phyloP scores from a whole-genome alignment of 2,888 invertebrate species.

The Monoplex corrugatus region DNA sequence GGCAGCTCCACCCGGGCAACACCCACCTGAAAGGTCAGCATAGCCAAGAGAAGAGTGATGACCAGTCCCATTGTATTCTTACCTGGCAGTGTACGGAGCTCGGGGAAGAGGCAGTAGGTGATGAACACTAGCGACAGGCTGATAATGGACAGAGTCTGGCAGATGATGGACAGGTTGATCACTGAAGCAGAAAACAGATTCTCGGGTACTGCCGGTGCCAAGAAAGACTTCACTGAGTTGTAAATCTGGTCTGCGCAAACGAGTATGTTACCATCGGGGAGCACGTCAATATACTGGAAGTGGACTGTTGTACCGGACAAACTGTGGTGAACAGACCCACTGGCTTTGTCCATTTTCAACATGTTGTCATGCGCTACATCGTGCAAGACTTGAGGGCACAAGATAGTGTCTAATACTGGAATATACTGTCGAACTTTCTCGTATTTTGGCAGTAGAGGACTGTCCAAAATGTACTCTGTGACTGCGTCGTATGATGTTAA shows the following conservation, averaged over 20 bases:
- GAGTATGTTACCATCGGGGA: neutral
- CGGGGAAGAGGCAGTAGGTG: conserved; percentile 60
- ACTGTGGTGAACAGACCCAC: neutral
- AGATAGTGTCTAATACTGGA: neutral
- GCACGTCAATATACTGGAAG: neutral
- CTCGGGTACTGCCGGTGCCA: neutral
- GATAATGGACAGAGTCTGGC: conserved; percentile 56
- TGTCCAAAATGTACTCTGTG: neutral
- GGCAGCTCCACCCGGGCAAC: conserved; percentile 37
- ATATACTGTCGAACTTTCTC: neutral
- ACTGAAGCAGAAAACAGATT: conserved; percentile 6
- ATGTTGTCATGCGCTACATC: neutral
- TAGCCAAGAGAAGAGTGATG: conserved; percentile 60
- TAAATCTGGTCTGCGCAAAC: conserved; percentile 32
- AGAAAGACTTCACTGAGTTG: neutral
- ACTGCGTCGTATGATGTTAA: neutral
- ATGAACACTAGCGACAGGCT: conserved; percentile 59
- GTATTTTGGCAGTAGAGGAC: neutral
- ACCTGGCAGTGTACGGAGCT: conserved; percentile 62
- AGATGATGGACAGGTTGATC: conserved; percentile 24
- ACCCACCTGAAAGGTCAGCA: conserved; percentile 60
- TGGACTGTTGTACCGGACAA: neutral
- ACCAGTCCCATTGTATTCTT: conserved; percentile 64
- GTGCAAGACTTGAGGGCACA: neutral
- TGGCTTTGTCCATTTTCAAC: neutral